phyloP scores from a whole-genome alignment of 2,888 invertebrate genomes.

The Scotopteryx bipunctaria region DNA sequence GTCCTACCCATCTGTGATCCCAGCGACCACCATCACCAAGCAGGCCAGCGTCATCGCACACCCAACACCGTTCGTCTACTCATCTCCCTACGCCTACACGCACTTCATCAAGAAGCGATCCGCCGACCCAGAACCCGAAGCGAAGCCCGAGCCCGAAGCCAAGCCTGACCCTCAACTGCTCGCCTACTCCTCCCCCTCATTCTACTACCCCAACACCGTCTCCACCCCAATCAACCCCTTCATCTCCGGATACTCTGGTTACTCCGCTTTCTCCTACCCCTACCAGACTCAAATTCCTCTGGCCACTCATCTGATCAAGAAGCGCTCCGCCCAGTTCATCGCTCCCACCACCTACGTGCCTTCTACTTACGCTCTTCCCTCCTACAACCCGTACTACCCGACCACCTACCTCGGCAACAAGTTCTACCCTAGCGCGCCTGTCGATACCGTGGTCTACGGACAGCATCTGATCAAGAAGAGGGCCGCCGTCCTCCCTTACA shows the following conservation, averaged over 20 bases:
- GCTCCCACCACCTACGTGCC: slow-evolving; percentile 38
- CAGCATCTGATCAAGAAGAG: slow-evolving; percentile 38
- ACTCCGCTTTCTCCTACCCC: slow-evolving; percentile 17
- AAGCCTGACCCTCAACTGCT: slow-evolving; percentile 33
- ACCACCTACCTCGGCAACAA: slow-evolving; percentile 22
- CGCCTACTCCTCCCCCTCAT: slow-evolving; percentile 39
- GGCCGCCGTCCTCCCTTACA: slow-evolving; percentile 31
- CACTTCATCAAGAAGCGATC: slow-evolving; percentile 52
- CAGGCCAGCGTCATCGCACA: slow-evolving; percentile 66
- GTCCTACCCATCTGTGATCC: slow-evolving; percentile 48
- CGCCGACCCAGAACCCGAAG: slow-evolving; percentile 29
- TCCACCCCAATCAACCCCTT: slow-evolving; percentile 20
- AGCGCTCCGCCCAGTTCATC: slow-evolving; percentile 48
- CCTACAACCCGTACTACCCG: slow-evolving; percentile 25
- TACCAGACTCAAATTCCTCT: slow-evolving; percentile 37
- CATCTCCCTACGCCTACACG: slow-evolving; percentile 46
- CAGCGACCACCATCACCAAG: slow-evolving; percentile 57
- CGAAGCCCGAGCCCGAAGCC: slow-evolving; percentile 20
- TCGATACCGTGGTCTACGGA: slow-evolving; percentile 6
- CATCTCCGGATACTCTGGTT: slow-evolving; percentile 9
- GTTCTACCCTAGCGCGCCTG: slow-evolving; percentile 13
- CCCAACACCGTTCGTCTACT: slow-evolving; percentile 54
- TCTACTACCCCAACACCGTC: slow-evolving; percentile 17
- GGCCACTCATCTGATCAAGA: slow-evolving; percentile 55
- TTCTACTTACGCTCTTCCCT: slow-evolving; percentile 17